Evolutionary conservation across 30 jellyfish, hydroid and myxozoan genomes (phyloP), one percentile per base, ranked within the genome.

Genomic region (Pelagia noctiluca): DNA sequence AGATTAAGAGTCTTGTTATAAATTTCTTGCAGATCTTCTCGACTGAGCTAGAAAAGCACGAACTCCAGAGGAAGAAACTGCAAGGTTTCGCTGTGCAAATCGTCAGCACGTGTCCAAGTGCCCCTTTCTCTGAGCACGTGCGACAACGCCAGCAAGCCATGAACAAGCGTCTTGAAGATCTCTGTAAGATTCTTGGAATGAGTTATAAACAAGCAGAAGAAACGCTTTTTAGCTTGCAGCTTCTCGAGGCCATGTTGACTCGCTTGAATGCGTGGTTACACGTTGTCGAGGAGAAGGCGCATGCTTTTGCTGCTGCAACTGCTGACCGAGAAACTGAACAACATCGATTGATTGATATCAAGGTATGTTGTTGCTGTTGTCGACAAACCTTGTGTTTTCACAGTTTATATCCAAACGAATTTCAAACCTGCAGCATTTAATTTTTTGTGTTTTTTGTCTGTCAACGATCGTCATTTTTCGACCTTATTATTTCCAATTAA

Each of bases 191-290:
- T 8, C 88, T 89, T 35, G 97, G 96, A 12, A 53, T 76, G 71
- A 76, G 97, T 35, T 75, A 78, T 48, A 69, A 73, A 42, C 61
- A 50, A 26, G 96, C 82, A 16, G 96, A 85, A 29, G 97, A 76
- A 38, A 64, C 95, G 66, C 68, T 84, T 48, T 95, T 95, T 61
- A 54, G 85, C 57, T 80, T 95, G 95, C 90, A 76, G 30, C 38
- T 95, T 28, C 63, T 95, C 2, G 97, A 89, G 57, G 97, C 96
- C 37, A 74, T 95, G 95, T 66, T 95, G 86, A 95, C 85, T 2
- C 83, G 82, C 47, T 78, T 95, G 71, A 85, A 72, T 70, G 71
- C 37, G 2, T 95, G 99, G 99, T 70, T 95, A 71, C 65, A 54
- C 38, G 82, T 74, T 1, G 74, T 78, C 34, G 91, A 76, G 30